Conservation (phyloP, 2,113 vertebrate genomes). For the Clupea harengus region DNA sequence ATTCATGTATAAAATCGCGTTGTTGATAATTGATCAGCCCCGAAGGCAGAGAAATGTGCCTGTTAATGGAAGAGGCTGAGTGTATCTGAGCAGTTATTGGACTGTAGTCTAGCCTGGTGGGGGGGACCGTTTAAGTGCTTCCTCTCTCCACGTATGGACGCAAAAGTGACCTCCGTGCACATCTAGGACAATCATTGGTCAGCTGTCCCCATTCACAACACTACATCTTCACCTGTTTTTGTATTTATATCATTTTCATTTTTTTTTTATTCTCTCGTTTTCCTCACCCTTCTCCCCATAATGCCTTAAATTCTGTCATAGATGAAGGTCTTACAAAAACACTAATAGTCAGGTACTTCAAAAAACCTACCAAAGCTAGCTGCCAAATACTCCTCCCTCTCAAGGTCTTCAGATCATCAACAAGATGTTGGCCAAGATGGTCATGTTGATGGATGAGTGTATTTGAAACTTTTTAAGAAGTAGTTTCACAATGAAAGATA, state of each 20-base stretch:
- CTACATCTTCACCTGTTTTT: constrained; percentile 68
- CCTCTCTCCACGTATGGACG: background rate
- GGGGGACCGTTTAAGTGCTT: background rate
- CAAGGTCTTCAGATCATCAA: constrained; percentile 11
- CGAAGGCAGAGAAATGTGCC: background rate
- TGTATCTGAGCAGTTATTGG: constrained; percentile 3
- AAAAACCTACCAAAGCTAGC: constrained; percentile 73
- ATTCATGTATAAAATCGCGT: background rate
- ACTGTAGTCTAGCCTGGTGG: background rate
- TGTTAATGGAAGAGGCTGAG: background rate
- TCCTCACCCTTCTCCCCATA: constrained; percentile 45
- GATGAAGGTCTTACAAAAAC: constrained; percentile 68
- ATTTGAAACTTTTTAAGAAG: constrained; percentile 12
- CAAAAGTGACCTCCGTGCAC: background rate
- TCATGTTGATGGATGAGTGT: background rate
- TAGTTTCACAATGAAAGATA: background rate
- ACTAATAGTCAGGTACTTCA: constrained; percentile 49
- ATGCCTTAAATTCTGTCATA: constrained; percentile 70
- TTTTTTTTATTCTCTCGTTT: background rate
- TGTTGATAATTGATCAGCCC: background rate
- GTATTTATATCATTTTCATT: constrained; percentile 70
- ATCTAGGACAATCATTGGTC: background rate
- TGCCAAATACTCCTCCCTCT: constrained; percentile 69
- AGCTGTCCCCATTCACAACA: constrained; percentile 44
- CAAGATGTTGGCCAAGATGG: constrained; percentile 30